Base-by-base conservation (phyloP, 2,888 invertebrate species). In the Sussaba pulchella region DNA sequence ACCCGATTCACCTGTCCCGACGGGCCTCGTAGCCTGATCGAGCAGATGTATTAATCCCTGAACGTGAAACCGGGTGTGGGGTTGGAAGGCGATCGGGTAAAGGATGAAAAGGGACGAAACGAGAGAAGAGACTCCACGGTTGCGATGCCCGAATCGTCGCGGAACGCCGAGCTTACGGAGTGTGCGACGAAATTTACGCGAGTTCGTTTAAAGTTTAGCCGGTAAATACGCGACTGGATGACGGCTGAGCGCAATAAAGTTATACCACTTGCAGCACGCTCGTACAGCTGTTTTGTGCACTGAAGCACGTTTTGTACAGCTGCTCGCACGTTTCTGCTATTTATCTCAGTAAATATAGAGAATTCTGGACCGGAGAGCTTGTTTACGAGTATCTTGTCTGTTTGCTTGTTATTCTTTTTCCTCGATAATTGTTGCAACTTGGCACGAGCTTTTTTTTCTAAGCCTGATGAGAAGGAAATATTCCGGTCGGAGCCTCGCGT, bases 21-120 rank as follows among this genome's bases (percentile, higher is more conserved):
- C 59, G 59, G 72, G 50, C 54, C 39, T 31, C 31, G 72, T 43
- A 72, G 66, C 59, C 50, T 41, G 66, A 78, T 72, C 50, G 61
- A 59, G 73, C 73, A 63, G 67, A 73, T 73, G 67, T 78, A 78
- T 73, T 78, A 73, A 78, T 73, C 78, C 78, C 73, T 36, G 52
- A 67, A 67, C 73, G 73, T 39, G 78, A 64, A 45, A 67, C 52
- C 54, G 54, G 67, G 64, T 47, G 14, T 47, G 57, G 21, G 21
- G n/a, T n/a, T n/a, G 10, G 12, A 71, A 17, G 10, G 41, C 17
- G 24, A 21, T 43, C 31, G n/a, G 6, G 41, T n/a, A 17, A 43
- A 39, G 4, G 31, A 6, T 17, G 17, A 39, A 61, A 14, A 9
- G 19, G 10, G 9, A 14, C 41, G n/a, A 1, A 17, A 31, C 31